Base-by-base conservation (phyloP, 1,140 invertebrate genomes). In the Caenorhabditis remanei region DNA sequence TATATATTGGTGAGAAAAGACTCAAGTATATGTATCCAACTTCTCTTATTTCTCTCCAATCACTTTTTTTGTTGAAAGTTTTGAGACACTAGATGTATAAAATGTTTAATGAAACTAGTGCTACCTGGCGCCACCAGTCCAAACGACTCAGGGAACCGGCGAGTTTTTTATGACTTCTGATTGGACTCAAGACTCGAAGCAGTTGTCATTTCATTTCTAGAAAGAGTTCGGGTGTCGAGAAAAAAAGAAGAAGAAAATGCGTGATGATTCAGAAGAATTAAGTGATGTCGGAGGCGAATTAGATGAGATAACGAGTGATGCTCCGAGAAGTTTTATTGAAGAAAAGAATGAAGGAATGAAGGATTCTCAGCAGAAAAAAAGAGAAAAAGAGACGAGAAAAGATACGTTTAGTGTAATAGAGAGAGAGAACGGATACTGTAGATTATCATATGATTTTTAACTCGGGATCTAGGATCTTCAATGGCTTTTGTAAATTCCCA, bases 71-170 rank as follows among this genome's bases (percentile, higher is more conserved):
- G 24, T 53, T 46, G 43, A 48, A 71, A 48, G 43, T 71, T 46
- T 71, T 71, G 65, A 32, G 65, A 40, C 43, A 71, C 65, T 71
- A 1, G 61, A 32, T 63, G 61, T 63, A 71, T 71, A 71, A 71
- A 48, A 71, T 71, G 71, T 79, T 79, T 79, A 79, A 79, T 79
- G 71, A 79, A 79, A 79, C 40, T 48, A 40, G 32, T 65, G 63
- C 43, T 79, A 79, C 71, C 71, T 79, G 71, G 71, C 71, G 71
- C 71, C 71, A 50, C 71, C 46, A 79, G 71, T 79, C 46, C 32
- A 32, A 32, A 53, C 21, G 46, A n/a, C 41, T n/a, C 11, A 46
- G 41, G 65, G 41, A 71, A 79, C n/a, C n/a, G 46, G 14, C 46
- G 71, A 41, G 46, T 79, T 79, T 79, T 79, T 79, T 79, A 79